Conservation (phyloP, 2,113 vertebrate species). For the Pheucticus melanocephalus region DNA sequence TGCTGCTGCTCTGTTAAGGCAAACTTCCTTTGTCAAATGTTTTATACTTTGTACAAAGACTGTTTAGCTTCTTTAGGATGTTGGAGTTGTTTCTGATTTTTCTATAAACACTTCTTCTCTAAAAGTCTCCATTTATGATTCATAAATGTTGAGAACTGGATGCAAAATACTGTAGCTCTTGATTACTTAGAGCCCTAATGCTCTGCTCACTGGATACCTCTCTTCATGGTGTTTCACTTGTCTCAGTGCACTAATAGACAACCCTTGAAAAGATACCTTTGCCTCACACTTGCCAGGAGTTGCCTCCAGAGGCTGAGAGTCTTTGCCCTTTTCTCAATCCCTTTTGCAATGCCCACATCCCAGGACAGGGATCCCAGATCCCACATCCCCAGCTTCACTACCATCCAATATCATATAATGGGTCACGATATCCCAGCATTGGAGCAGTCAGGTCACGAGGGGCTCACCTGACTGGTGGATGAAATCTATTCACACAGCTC, state of each 20-base stretch:
- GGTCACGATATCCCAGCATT: accelerated
- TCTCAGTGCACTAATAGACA: neutral
- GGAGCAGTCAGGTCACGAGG: neutral
- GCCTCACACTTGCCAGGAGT: neutral
- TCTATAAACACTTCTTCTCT: neutral
- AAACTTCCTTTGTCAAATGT: neutral
- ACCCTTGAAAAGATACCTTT: neutral
- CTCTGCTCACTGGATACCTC: neutral
- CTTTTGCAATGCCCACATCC: neutral
- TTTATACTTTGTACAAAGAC: neutral
- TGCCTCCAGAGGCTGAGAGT: neutral
- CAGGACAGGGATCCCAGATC: neutral
- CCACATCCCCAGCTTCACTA: neutral
- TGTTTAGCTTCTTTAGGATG: neutral
- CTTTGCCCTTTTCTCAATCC: neutral
- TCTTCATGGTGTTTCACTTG: neutral
- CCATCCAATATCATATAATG: neutral
- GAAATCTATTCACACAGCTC: neutral
- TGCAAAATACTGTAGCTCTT: neutral
- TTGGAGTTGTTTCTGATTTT: neutral
- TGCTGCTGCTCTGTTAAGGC: neutral
- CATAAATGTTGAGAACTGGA: neutral
- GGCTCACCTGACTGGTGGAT: neutral
- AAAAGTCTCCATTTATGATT: neutral
- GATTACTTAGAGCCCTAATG: neutral